These are phyloP conservation scores for Chymomyza fuscimana DNA, from an alignment of 2,888 invertebrate genomes.

Conservation along the genomic window DNA sequence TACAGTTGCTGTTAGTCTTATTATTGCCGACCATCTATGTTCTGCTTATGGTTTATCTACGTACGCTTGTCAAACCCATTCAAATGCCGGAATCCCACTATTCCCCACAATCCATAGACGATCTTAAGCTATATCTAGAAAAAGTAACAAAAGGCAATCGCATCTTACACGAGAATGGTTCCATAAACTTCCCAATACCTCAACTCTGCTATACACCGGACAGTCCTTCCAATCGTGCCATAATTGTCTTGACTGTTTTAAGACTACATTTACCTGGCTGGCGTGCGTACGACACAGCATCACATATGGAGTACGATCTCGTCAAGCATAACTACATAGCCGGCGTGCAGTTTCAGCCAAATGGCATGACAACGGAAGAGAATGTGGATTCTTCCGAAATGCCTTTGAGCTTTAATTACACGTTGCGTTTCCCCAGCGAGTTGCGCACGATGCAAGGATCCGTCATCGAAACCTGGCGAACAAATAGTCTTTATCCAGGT, in stretches of 20 bases:
- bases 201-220: conserved; percentile 80
- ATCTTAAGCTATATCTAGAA: not conserved
- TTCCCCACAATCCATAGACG: conserved; percentile 6
- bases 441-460: conserved; percentile 78
- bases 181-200: conserved; percentile 24
- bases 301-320: conserved; percentile 32
- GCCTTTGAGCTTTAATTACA: conserved; percentile 80
- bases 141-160: conserved; percentile 20
- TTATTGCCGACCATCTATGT: conserved; percentile 18
- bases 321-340: conserved; percentile 66
- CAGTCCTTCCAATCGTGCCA: conserved; percentile 22
- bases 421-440: conserved; percentile 83
- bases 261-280: conserved; percentile 35
- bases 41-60: conserved; percentile 17
- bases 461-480: conserved; percentile 82
- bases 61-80: conserved; percentile 19
- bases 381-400: conserved; percentile 48
- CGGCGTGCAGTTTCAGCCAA: conserved; percentile 82
- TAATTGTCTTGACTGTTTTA: conserved; percentile 47
- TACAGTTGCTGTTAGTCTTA: conserved; percentile 13
- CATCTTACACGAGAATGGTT: conserved; percentile 31
- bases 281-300: conserved; percentile 26
- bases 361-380: conserved; percentile 72
- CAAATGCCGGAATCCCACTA: not conserved
- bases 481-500: conserved; percentile 83